Percentiles rank a stretch among this genome's conserved stretches.
These are phyloP conservation scores for Gallirallus australis DNA, from an alignment of 2,797 vertebrate species.

Conservation along the genomic window DNA sequence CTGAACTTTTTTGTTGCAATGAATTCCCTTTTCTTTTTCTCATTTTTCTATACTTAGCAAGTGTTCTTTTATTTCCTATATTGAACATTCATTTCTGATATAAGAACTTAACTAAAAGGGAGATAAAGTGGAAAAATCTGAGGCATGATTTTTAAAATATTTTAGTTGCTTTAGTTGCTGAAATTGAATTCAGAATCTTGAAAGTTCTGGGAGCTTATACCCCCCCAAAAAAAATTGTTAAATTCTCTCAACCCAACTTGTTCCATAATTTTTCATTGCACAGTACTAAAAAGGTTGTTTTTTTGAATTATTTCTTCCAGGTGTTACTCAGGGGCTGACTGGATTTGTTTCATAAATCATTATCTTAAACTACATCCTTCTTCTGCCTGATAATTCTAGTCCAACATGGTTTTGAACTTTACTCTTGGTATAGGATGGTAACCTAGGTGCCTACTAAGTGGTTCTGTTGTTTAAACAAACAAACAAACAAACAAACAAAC, in stretches of 20 bases:
- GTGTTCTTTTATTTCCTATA: neutral
- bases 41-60: neutral
- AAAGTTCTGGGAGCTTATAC: neutral
- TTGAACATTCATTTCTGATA: neutral
- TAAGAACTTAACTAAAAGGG: neutral
- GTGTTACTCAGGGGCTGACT: neutral
- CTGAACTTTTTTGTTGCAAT: neutral
- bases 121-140: neutral
- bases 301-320: neutral
- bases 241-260: neutral
- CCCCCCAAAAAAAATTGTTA: neutral
- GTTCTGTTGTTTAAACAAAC: neutral
- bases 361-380: neutral
- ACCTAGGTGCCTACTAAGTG: neutral
- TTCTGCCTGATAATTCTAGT: neutral
- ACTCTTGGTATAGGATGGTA: neutral
- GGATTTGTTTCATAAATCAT: neutral
- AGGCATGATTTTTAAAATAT: neutral
- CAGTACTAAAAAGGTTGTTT: neutral
- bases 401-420: neutral
- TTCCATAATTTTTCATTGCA: neutral
- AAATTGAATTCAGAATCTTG: neutral
- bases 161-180: neutral
- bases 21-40: neutral
- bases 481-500: neutral